Base-by-base conservation (phyloP, 2,888 invertebrate genomes). In the Dicyrtomina minuta region DNA sequence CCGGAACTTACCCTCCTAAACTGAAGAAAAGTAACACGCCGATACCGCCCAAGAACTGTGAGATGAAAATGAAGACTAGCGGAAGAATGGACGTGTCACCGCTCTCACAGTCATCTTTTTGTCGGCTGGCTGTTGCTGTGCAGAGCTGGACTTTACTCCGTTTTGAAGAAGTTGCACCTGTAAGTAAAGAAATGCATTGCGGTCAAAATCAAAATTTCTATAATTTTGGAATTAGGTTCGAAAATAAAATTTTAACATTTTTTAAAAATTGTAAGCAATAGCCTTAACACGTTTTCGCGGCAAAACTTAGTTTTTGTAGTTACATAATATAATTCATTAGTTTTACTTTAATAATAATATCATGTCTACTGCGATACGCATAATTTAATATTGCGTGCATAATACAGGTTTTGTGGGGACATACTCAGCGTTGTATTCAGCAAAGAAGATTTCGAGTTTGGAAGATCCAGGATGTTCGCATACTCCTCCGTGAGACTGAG, bases 21-120 rank as follows among this genome's bases (percentile, higher is more conserved):
- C 87, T 86, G 79, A 86, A 88, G 80, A 88, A 88, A 39, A 89
- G 80, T 1, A 88, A 86, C 71, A 87, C 87, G 15, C 89, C 88
- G 68, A 89, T 86, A 15, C 89, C 89, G 58, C 88, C 85, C 55
- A 89, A 85, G 79, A 89, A 88, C 80, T 89, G 88, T 0, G 89
- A 89, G 51, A 88, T 78, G 78, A 89, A 87, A 70, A 89, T 86
- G 44, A 88, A 80, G 8, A 87, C 79, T 49, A 87, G 81, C 0
- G 88, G 87, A 24, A 87, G 80, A 41, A 86, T 83, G 22, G 84
- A 82, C 56, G 83, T 80, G 1, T 72, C 75, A 15, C 81, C 81
- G 33, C 77, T 79, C 61, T 85, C 84, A 76, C 86, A 86, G 24
- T 80, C 80, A 17, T 83, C 81, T 12, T 62, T 49, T 43, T 66